These are phyloP conservation scores for Aphelenchoides besseyi DNA, from an alignment of 1,140 invertebrate species.

Conservation along the genomic window DNA sequence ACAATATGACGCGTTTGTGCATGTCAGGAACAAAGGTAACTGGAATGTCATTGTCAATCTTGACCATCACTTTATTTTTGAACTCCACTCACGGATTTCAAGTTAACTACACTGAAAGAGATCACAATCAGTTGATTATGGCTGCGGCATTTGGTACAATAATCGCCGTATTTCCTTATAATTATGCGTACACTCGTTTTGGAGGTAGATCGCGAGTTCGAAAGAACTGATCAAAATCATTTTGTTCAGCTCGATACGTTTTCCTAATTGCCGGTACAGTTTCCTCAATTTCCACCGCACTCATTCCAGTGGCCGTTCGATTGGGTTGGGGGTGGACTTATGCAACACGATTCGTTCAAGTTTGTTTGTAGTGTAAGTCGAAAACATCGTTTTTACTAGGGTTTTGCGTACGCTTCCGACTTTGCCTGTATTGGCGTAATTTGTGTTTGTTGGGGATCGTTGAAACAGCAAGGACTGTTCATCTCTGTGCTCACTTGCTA, in stretches of 20 bases:
- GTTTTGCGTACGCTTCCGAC: slow-evolving; percentile 17
- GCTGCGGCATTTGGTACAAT: slow-evolving; percentile 38
- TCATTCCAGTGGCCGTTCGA: slow-evolving; percentile 35
- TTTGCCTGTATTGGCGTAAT: slow-evolving; percentile 21
- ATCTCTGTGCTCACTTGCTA: slow-evolving; percentile 33
- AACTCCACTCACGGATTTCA: neutral
- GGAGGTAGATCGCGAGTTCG: no score
- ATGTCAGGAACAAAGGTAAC: slow-evolving; percentile 6
- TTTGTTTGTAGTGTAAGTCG: neutral
- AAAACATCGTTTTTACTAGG: slow-evolving; percentile 18
- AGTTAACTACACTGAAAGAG: slow-evolving; percentile 26
- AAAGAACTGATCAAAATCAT: no score
- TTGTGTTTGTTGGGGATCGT: slow-evolving; percentile 14
- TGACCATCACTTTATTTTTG: neutral
- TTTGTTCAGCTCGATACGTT: slow-evolving; percentile 39
- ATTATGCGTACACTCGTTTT: slow-evolving; percentile 39
- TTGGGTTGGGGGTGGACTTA: slow-evolving; percentile 31
- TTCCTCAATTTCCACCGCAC: slow-evolving; percentile 32
- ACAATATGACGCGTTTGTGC: slow-evolving; percentile 12
- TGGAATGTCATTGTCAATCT: slow-evolving; percentile 1
- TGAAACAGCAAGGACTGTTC: slow-evolving; percentile 21
- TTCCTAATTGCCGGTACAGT: slow-evolving; percentile 40
- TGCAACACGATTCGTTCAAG: slow-evolving; percentile 31
- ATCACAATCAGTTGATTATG: slow-evolving; percentile 31
- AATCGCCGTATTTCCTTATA: slow-evolving; percentile 42